These are phyloP conservation scores for Saxicola maurus DNA, from an alignment of 2,797 vertebrate species.

Conservation along the genomic window DNA sequence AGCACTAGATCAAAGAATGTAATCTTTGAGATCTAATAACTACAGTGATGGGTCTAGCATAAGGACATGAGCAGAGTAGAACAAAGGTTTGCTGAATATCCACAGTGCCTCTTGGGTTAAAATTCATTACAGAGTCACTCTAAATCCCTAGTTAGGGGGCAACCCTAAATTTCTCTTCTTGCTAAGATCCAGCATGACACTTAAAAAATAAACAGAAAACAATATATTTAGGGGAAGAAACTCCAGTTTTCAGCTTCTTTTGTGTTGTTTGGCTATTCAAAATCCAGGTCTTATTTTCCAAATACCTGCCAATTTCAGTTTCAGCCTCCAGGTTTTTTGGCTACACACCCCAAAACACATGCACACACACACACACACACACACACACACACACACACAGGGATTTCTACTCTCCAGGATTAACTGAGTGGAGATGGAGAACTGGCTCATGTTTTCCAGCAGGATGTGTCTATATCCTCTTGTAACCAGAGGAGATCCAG, in stretches of 20 bases:
- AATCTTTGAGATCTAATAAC: conserved; percentile 62
- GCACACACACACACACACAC: too few relatives aligned
- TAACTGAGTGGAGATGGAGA: background rate
- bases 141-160: background rate
- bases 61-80: conserved; percentile 35
- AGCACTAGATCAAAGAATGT: conserved; percentile 59
- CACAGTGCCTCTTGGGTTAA: background rate
- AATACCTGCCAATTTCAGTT: background rate
- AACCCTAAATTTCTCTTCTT: background rate
- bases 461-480: background rate
- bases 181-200: background rate
- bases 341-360: background rate
- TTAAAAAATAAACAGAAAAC: background rate
- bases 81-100: conserved; percentile 19
- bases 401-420: background rate
- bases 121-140: background rate
- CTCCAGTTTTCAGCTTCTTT: background rate
- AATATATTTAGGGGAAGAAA: background rate
- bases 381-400: fast-evolving
- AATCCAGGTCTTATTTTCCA: background rate
- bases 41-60: conserved; percentile 22
- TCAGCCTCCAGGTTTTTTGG: background rate
- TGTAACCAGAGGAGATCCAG: background rate
- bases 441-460: background rate
- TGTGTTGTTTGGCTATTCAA: background rate